Evolutionary conservation across 2,888 invertebrate species (phyloP), one percentile per base, ranked within the genome.

Genomic region (Tetranychus truncatus): DNA sequence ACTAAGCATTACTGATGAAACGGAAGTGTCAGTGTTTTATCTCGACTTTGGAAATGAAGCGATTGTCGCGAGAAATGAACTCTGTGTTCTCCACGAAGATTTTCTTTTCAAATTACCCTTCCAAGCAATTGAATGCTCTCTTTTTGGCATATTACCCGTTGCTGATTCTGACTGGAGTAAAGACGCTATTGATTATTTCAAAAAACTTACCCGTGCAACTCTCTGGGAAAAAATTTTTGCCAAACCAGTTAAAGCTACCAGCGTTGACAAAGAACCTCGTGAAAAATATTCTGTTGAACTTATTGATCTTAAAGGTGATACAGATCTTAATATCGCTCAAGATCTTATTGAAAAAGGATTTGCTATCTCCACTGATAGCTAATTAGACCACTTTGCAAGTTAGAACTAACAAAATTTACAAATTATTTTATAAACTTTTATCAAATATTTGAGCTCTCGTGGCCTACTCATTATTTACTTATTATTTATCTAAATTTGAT

Each of bases 31-130:
- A 6, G 45, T 73, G 9, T 73, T 45, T 21, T 73, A 73, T 21
- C 46, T 73, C 15, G 73, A 73, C 65, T 73, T 45, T 65, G 73
- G 73, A 3, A 46, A 73, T 46, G 73, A 73, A 20, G 18, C 46
- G 4, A 20, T 65, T 55, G 21, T 55, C 2, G 11, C 2, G 21
- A n/a, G 45, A 9, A 55, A 2, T 8, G 11, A 46, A 20, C 18
- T 73, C 18, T 73, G 65, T 6, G 7, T 9, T 46, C 55, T 73
- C 8, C 20, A 73, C 8, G 73, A 73, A 18, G 21, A 73, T 9
- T 20, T 73, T 46, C 21, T 73, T 20, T 20, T 8, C 3, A 18
- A 24, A 7, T 21, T 73, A 7, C 45, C 45, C 45, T 73, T 73
- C 7, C 73, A 73, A 55, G 73, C 73, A 21, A 65, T 73, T 21